Conservation (phyloP, 2,797 vertebrate species). For the Micromesistius poutassou region DNA sequence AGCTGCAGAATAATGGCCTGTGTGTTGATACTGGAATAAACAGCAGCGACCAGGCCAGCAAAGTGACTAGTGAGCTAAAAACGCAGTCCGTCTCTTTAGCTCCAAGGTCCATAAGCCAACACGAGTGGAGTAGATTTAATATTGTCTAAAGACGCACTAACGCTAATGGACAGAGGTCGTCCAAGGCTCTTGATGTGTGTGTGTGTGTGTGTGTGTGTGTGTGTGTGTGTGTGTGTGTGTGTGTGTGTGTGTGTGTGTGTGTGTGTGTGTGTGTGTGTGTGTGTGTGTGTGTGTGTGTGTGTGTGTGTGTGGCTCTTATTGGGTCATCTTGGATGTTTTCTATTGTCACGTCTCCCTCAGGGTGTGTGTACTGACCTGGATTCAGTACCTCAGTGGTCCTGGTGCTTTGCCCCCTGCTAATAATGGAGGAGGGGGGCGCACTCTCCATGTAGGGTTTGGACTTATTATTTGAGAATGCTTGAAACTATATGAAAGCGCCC, state of each 20-base stretch:
- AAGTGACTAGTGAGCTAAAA: slow-evolving; percentile 30
- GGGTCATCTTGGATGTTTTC: slow-evolving; percentile 64
- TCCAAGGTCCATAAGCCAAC: slow-evolving; percentile 22
- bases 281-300: slow-evolving; percentile 37
- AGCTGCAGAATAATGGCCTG: neutral
- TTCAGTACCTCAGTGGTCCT: slow-evolving; percentile 55
- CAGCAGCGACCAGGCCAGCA: slow-evolving; percentile 24
- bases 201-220: neutral
- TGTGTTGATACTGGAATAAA: neutral
- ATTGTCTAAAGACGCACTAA: slow-evolving; percentile 42
- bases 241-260: slow-evolving; percentile 10
- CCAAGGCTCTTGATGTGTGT: neutral
- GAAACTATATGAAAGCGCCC: neutral
- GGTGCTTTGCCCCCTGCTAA: neutral
- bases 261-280: slow-evolving; percentile 23
- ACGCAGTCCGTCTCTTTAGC: slow-evolving; percentile 19
- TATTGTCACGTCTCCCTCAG: slow-evolving; percentile 61
- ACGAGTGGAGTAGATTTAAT: slow-evolving; percentile 37
- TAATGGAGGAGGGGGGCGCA: neutral
- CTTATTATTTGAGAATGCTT: neutral
- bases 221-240: slow-evolving; percentile 29
- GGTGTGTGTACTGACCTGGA: slow-evolving; percentile 63
- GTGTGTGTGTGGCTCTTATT: slow-evolving; percentile 47
- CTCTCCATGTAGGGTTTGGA: neutral
- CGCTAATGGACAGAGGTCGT: slow-evolving; percentile 59